Conservation (phyloP, 2,888 invertebrate species). For the Ochropacha duplaris region DNA sequence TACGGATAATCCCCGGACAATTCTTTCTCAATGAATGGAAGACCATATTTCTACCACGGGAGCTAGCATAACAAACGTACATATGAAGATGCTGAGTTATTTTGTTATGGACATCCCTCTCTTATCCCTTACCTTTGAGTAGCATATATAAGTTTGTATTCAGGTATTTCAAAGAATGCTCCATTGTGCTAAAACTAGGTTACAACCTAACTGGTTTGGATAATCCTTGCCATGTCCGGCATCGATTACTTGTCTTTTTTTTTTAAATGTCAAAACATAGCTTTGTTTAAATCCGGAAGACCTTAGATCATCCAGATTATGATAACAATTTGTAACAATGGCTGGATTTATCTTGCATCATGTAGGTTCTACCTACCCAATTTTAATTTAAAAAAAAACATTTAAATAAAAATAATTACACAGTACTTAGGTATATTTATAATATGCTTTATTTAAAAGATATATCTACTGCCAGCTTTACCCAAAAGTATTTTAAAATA, state of each 20-base stretch:
- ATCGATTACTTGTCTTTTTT: constrained; percentile 66
- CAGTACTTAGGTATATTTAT: too few species aligned
- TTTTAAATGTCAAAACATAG: constrained; percentile 60
- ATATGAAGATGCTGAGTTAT: neutral
- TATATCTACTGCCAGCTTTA: too few species aligned
- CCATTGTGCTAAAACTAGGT: constrained; percentile 36
- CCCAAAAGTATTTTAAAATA: too few species aligned
- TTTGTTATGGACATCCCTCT: neutral
- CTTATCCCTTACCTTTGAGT: neutral
- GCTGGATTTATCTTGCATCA: neutral
- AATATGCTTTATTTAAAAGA: too few species aligned
- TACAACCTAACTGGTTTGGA: constrained; percentile 20
- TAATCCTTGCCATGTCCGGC: constrained; percentile 63
- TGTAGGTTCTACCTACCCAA: neutral
- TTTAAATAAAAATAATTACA: too few species aligned
- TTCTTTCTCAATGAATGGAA: constrained; percentile 54
- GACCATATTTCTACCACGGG: constrained; percentile 16
- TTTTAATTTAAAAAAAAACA: neutral
- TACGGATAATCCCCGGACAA: constrained; percentile 57
- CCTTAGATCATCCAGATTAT: constrained; percentile 17
- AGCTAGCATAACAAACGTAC: constrained; percentile 10
- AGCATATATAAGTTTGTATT: constrained; percentile 8
- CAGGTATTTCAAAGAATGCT: constrained; percentile 36
- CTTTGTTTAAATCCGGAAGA: constrained; percentile 69
- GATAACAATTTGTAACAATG: neutral